A percentile compares a stretch with the other conserved stretches of the same genome.
These are phyloP conservation scores for Ascidia mentula DNA, from an alignment of 23 tunicate genomes.

Conservation along the genomic window DNA sequence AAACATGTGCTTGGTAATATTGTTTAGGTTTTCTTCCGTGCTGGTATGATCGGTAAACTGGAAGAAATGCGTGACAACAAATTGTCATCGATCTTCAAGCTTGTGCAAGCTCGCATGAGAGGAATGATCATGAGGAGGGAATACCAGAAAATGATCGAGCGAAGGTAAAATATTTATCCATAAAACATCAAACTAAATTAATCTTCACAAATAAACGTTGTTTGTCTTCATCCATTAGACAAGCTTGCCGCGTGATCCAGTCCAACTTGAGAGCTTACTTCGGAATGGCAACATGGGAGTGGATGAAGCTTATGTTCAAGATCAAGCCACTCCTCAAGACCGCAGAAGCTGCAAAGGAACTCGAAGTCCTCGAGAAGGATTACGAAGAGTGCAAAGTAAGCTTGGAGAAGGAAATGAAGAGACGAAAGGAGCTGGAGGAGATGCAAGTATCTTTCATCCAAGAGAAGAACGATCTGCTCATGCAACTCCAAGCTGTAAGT, in stretches of 20 bases:
- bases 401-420: conserved; percentile 81
- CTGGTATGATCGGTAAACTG: conserved; percentile 91
- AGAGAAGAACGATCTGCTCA: conserved; percentile 93
- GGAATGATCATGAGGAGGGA: conserved; percentile 83
- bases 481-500: conserved; percentile 94
- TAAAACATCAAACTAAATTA: background rate
- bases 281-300: conserved; percentile 88
- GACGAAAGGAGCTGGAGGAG: conserved; percentile 94
- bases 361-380: conserved; percentile 84
- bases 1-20: background rate
- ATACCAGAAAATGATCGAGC: conserved; percentile 88
- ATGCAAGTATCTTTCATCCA: conserved; percentile 89
- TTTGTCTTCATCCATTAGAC: conserved; percentile 32
- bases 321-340: conserved; percentile 96
- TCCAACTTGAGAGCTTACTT: conserved; percentile 90
- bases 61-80: conserved; percentile 97
- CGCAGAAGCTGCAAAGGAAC: conserved; percentile 90
- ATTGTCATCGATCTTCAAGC: conserved; percentile 70
- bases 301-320: conserved; percentile 95
- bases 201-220: too few species aligned
- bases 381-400: conserved; percentile 78
- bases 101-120: conserved; percentile 84
- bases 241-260: conserved; percentile 83
- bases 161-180: conserved; percentile 34
- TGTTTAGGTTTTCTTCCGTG: conserved; percentile 92